Evolutionary conservation across 2,113 vertebrate species (phyloP), one percentile per base, ranked within the genome.

Genomic region (Panthera tigris): DNA sequence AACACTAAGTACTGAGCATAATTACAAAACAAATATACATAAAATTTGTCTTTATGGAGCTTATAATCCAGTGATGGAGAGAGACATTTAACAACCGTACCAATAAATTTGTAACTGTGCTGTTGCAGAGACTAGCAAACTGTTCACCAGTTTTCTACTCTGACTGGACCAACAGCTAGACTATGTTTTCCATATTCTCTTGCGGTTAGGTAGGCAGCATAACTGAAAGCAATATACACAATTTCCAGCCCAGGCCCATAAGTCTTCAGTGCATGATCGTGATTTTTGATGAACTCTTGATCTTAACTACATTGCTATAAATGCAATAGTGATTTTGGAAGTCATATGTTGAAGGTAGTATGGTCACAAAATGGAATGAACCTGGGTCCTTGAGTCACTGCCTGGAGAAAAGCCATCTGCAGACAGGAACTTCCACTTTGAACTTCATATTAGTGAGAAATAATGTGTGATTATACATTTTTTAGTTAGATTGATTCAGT

Each of bases 21-120:
- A 82, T 66, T 48, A 33, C 1, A 82, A 82, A 78, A 94, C 5
- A 69, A 68, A 83, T n/a, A n/a, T 36, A 39, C 4, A 57, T 55
- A 83, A 85, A 85, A 41, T 76, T 65, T 73, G 1, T 66, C 11
- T 90, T 96, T 71, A 50, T 50, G 18, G 3, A 57, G 23, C 2
- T 91, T 84, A 94, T 95, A 93, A 91, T 57, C 2, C 89, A 92
- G 18, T 66, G 21, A 85, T 85, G 14, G 36, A 91, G 61, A 88
- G 14, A 50, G 41, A 57, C 8, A 93, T 45, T 87, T 93, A 94
- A 68, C 0, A 90, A 25, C 19, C 12, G 33, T 93, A 36, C 39
- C 21, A 73, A 63, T 79, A 95, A 78, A 83, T 66, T n/a, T 71
- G 7, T 41, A 76, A 1, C 23, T n/a, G 66, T 16, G 6, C 15